Base-by-base conservation (phyloP, 2,888 invertebrate species). In the Zaprionus bogoriensis region DNA sequence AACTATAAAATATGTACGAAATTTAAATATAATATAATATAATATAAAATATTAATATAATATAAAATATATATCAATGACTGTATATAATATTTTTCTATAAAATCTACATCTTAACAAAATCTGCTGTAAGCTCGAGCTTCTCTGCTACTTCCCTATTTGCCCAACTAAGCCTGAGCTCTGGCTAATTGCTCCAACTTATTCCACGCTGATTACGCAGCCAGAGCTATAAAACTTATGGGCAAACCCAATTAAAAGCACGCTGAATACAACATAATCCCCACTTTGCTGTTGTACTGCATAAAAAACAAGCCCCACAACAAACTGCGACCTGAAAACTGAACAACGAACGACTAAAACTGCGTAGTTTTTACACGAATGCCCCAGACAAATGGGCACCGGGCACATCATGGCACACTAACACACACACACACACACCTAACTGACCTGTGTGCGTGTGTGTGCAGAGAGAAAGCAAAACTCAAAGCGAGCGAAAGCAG, bases 351-450 rank as follows among this genome's bases (percentile, higher is more conserved):
- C 48, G 17, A 27, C 30, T 45, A 51, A 51, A 64, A 74, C 70
- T 80, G 77, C 83, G 70, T 83, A 78, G 58, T 72, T 67, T 42
- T 53, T 62, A 42, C 27, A 22, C 55, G 38, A 58, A 61, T 47
- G 52, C 10, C 63, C 73, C 76, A 87, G 81, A 82, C 81, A 69
- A 75, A 54, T 62, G 51, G 81, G 82, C 87, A 82, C 87, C 81
- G 54, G 36, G 41, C 58, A 66, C 28, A 61, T 12, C 28, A 61
- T 42, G 44, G 55, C 51, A 41, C 25, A 22, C 20, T 42, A 4
- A 27, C 41, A 63, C 47, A 52, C 41, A 60, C 32, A 59, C 23
- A 38, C 45, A 27, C 46, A 54, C 42, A 48, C 55, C 47, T 58
- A 51, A 28, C 60, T 65, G 63, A 60, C 51, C 75, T 57, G 41